These are phyloP conservation scores for Morbakka virulenta DNA, from an alignment of 30 jellyfish, hydroid and myxozoan species.

Conservation along the genomic window DNA sequence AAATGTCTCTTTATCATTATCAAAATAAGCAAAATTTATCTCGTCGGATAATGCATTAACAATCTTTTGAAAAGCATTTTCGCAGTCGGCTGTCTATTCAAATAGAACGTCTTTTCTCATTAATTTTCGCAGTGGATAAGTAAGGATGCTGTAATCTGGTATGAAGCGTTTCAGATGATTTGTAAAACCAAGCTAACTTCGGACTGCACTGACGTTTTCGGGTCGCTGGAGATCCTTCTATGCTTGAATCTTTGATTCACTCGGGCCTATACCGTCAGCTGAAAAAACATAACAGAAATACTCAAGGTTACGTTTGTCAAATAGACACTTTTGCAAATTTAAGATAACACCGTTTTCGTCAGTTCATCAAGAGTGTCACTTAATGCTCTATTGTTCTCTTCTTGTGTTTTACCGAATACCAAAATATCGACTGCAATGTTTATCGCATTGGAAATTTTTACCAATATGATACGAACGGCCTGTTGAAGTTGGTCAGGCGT, in stretches of 20 bases:
- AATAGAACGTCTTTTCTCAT: slow-evolving; percentile 1
- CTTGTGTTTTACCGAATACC: background rate
- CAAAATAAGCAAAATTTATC: slow-evolving; percentile 5
- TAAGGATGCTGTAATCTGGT: background rate
- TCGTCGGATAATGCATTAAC: background rate
- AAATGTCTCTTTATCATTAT: background rate
- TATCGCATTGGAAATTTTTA: background rate
- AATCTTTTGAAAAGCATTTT: slow-evolving; percentile 1
- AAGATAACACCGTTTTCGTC: slow-evolving; percentile 13
- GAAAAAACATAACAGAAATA: background rate
- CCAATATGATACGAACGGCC: background rate
- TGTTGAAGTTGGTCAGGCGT: slow-evolving; percentile 5
- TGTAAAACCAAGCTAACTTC: slow-evolving; percentile 18
- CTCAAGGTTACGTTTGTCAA: slow-evolving; percentile 20
- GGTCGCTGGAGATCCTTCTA: background rate
- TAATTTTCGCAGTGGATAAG: slow-evolving; percentile 2
- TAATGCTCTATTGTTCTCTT: background rate
- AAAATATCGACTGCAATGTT: slow-evolving; percentile 1
- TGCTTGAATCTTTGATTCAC: slow-evolving; percentile 16
- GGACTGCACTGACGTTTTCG: background rate
- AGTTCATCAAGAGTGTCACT: background rate
- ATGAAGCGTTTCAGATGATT: slow-evolving; percentile 23
- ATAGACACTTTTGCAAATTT: slow-evolving; percentile 24
- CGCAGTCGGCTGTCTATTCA: slow-evolving; percentile 28
- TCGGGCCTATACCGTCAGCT: slow-evolving; percentile 40